phyloP scores from a whole-genome alignment of 2,113 vertebrate genomes.

The Vulpes lagopus region DNA sequence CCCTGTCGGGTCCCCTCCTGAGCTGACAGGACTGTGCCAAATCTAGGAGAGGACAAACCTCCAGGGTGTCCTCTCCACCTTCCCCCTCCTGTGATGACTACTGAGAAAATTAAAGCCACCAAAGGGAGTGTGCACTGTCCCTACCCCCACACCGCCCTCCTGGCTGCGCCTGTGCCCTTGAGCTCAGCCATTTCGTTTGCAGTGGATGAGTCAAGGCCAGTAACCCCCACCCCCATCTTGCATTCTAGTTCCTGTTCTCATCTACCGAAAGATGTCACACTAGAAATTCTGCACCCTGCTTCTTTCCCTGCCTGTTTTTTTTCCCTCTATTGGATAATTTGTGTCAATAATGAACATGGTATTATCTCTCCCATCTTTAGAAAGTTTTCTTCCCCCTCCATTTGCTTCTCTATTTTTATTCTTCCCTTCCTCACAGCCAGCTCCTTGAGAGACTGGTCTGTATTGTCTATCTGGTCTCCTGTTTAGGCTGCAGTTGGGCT shows the following conservation, averaged over 20 bases:
- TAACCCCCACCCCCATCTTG: neutral
- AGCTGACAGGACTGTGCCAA: rapidly evolving
- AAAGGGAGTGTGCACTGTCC: neutral
- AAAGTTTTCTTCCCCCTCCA: neutral
- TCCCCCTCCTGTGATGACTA: neutral
- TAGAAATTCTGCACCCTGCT: too few relatives aligned
- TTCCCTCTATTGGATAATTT: neutral
- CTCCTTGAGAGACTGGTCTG: neutral
- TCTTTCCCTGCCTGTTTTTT: neutral
- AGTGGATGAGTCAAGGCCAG: neutral
- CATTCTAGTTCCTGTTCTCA: neutral
- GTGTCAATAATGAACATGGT: rapidly evolving
- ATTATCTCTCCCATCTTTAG: neutral
- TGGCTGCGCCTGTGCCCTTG: neutral
- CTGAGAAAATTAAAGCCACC: neutral
- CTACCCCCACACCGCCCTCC: rapidly evolving
- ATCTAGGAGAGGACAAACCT: rapidly evolving
- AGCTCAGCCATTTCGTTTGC: too few relatives aligned
- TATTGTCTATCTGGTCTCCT: neutral
- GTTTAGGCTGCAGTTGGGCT: too few relatives aligned
- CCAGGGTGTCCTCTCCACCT: neutral
- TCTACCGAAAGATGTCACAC: neutral
- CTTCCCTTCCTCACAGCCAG: neutral
- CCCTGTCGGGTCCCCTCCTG: neutral
- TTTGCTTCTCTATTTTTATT: neutral